phyloP scores from a whole-genome alignment of 2,797 vertebrate species.

The Emys orbicularis region DNA sequence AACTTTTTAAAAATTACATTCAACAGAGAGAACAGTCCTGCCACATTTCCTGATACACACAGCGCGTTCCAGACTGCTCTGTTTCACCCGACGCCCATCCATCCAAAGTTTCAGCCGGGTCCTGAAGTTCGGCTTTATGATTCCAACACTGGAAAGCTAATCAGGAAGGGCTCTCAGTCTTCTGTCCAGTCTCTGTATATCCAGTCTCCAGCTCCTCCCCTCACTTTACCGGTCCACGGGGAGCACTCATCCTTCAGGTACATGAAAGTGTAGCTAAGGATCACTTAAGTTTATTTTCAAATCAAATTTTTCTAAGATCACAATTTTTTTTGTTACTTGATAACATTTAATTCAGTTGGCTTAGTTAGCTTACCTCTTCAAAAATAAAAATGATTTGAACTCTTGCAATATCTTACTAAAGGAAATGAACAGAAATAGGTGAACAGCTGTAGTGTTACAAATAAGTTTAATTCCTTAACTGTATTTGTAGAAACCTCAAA shows the following conservation, averaged over 20 bases:
- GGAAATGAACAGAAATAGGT: not conserved
- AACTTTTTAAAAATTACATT: not conserved
- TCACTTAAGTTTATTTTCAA: not conserved
- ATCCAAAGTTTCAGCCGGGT: slow-evolving; percentile 82
- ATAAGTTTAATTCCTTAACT: not conserved
- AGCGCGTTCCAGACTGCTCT: slow-evolving; percentile 81
- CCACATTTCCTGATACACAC: slow-evolving; percentile 85
- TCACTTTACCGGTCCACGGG: slow-evolving; percentile 81
- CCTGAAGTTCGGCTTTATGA: slow-evolving; percentile 93
- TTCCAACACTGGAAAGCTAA: slow-evolving; percentile 94
- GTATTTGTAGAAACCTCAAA: not conserved
- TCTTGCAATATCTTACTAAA: not conserved
- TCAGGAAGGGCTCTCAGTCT: slow-evolving; percentile 86
- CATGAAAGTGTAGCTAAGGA: slow-evolving; percentile 36
- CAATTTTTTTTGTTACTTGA: not conserved
- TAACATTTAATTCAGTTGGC: not conserved
- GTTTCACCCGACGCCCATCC: slow-evolving; percentile 88
- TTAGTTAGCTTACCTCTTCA: not conserved
- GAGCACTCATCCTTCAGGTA: slow-evolving; percentile 93
- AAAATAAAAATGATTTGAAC: not conserved
- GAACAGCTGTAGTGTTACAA: not conserved
- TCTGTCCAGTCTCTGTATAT: slow-evolving; percentile 80
- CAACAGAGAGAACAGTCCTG: slow-evolving; percentile 91
- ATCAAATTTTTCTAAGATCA: not conserved
- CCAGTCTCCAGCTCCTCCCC: slow-evolving; percentile 81